phyloP scores from a whole-genome alignment of 2,797 vertebrate genomes.

The Falco columbarius region DNA sequence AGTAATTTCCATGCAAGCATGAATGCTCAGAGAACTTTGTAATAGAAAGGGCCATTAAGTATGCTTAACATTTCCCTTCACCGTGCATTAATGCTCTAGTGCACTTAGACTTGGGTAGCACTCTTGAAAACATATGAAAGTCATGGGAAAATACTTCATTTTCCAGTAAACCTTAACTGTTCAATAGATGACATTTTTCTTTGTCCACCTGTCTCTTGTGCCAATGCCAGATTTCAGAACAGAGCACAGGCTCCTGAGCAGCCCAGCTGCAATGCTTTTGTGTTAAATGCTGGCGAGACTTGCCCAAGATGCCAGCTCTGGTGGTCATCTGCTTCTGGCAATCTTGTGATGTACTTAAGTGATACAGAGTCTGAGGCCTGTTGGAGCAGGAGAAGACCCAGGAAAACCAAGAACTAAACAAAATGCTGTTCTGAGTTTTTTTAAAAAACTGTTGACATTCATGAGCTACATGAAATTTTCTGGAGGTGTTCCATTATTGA shows the following conservation, averaged over 20 bases:
- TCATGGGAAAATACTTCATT: neutral
- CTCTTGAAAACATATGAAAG: neutral
- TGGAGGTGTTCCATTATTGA: neutral
- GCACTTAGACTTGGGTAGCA: neutral
- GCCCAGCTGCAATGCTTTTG: neutral
- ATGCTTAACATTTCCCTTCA: neutral
- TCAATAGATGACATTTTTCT: neutral
- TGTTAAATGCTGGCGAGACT: neutral
- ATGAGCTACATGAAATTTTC: neutral
- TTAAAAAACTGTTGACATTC: neutral
- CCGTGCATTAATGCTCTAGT: neutral
- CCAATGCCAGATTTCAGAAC: neutral
- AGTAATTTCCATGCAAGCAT: neutral
- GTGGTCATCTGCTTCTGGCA: neutral
- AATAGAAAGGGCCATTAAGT: neutral
- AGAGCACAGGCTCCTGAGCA: neutral
- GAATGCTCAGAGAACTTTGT: neutral
- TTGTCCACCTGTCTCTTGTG: neutral
- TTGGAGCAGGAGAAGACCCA: neutral
- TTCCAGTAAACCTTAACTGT: neutral
- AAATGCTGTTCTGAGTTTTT: neutral
- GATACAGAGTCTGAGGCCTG: neutral
- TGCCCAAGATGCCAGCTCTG: neutral
- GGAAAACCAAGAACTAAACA: neutral
- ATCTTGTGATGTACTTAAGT: neutral